A percentile compares a stretch with the other conserved stretches of the same genome.
Evolutionary conservation across 2,113 vertebrate species (phyloP).

Genomic region (Chaetodon trifascialis): DNA sequence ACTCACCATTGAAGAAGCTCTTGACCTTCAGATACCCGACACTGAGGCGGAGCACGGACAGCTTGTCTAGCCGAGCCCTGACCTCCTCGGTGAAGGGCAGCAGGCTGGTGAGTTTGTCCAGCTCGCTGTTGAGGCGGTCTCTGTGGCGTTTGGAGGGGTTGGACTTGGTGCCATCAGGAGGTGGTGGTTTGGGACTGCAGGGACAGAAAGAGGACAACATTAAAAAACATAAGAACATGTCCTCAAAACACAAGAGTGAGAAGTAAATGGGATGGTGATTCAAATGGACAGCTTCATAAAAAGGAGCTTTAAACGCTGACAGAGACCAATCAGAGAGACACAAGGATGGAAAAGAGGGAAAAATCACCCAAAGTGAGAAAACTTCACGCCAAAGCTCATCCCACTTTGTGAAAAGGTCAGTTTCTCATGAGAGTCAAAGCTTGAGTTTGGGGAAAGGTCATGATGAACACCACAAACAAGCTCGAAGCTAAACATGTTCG

Average conservation of each 20-base stretch:
- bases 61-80: conserved; percentile 85
- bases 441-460: conserved; percentile 11
- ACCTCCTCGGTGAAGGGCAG: conserved; percentile 89
- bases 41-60: conserved; percentile 87
- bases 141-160: conserved; percentile 90
- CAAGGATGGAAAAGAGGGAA: too few relatives aligned
- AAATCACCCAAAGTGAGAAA: neutral
- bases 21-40: conserved; percentile 90
- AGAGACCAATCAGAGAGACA: too few relatives aligned
- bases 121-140: conserved; percentile 87
- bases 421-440: neutral
- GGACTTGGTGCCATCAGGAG: conserved; percentile 82
- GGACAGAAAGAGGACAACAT: neutral
- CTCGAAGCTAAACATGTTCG: conserved; percentile 7
- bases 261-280: too few relatives aligned
- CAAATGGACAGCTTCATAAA: too few relatives aligned
- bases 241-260: neutral
- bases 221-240: neutral
- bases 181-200: conserved; percentile 80
- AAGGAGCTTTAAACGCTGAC: too few relatives aligned
- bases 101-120: conserved; percentile 86
- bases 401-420: neutral
- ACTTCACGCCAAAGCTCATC: neutral
- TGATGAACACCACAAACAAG: neutral
- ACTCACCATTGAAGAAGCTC: conserved; percentile 87